phyloP scores from a whole-genome alignment of 1,140 invertebrate genomes.

The Drosophila pseudoananassae region DNA sequence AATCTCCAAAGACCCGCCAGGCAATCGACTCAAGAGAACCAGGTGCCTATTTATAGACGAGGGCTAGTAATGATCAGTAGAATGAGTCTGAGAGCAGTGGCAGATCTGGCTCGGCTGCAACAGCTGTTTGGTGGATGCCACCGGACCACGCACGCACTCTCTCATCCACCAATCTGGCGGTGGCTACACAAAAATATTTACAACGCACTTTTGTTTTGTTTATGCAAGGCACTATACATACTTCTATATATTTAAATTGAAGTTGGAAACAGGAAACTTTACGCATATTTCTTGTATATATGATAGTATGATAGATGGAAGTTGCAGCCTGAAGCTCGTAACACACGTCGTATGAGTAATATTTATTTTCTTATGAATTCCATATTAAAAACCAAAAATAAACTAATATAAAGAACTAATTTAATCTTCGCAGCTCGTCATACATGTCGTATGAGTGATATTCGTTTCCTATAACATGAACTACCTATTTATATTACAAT shows the following conservation, averaged over 20 bases:
- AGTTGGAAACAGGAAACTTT: no score
- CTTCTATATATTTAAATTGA: no score
- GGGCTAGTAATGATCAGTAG: constrained; percentile 61
- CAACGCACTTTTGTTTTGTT: no score
- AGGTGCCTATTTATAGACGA: constrained; percentile 68
- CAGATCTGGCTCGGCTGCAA: constrained; percentile 39
- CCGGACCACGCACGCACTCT: constrained; percentile 29
- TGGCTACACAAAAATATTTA: not conserved
- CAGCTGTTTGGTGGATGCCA: constrained; percentile 29
- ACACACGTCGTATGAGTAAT: not conserved
- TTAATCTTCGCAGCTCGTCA: not conserved
- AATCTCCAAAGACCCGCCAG: constrained; percentile 69
- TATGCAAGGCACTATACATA: no score
- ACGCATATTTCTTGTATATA: no score
- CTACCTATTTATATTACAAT: no score
- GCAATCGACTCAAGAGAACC: constrained; percentile 65
- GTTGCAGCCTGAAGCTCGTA: not conserved
- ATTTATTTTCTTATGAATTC: not conserved
- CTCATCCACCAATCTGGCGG: not conserved
- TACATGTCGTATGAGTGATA: not conserved
- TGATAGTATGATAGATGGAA: no score
- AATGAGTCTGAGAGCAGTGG: constrained; percentile 44
- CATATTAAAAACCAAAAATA: no score
- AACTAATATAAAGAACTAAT: no score
- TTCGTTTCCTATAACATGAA: not conserved